Base-by-base conservation (phyloP, 2,888 invertebrate species). In the Pedicia rivosa region DNA sequence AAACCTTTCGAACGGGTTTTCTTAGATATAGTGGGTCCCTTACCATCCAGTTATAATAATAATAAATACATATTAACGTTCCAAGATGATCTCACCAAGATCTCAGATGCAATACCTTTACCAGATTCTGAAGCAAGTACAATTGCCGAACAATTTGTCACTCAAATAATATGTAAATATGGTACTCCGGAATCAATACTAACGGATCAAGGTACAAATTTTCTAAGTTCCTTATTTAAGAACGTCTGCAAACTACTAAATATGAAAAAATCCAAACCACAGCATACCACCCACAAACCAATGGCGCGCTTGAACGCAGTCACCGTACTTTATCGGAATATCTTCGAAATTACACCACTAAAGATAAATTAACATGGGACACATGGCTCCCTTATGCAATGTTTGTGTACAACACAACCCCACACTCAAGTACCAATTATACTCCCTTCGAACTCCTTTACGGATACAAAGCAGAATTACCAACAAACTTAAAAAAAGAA, bases 61-160 rank as follows among this genome's bases (percentile, higher is more conserved):
- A 54, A 55, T 38, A 47, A 46, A 44, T 56, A 45, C 37, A 48
- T 56, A 12, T 34, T 57, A n/a, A 54, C 53, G 0, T n/a, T 52
- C 3, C 50, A 52, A 45, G 51, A 54, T 27, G 50, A 54, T 39
- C 37, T 53, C 7, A 49, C 52, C 0, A 54, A 55, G 47, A 56
- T 45, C 41, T 47, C 48, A 8, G 43, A 46, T 38, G 51, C 51
- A n/a, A 44, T 41, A 30, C 39, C 52, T 1, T 42, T 57, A 7
- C 47, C 45, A 4, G 51, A 55, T 44, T n/a, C n/a, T n/a, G 49
- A 53, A 44, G 46, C 56, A 1, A 15, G 19, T 13, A 54, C 51
- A 0, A 44, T 55, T 5, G 52, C 53, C 2, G n/a, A n/a, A n/a
- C n/a, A n/a, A n/a, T n/a, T n/a, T n/a, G 24, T 44, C 50, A 8